These are phyloP conservation scores for Danio kyathit DNA, from an alignment of 2,797 vertebrate species.

Conservation along the genomic window DNA sequence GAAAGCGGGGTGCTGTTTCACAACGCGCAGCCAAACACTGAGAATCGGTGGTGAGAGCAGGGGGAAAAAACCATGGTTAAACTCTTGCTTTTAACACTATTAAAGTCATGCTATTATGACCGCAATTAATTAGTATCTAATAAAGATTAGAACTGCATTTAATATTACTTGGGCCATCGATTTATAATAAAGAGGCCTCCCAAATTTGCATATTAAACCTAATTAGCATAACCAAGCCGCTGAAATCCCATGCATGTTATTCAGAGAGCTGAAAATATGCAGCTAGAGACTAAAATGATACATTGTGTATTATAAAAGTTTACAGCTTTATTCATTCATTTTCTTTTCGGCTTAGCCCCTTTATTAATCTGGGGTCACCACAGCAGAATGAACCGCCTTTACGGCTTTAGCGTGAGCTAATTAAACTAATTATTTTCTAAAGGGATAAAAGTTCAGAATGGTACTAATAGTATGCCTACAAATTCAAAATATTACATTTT, in stretches of 20 bases:
- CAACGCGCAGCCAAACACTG: neutral
- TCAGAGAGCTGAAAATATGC: slow-evolving; percentile 71
- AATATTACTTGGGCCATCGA: slow-evolving; percentile 60
- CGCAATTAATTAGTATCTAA: slow-evolving; percentile 67
- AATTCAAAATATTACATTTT: neutral
- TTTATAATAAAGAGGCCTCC: slow-evolving; percentile 60
- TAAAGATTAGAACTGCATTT: slow-evolving; percentile 63
- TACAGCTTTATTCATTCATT: neutral
- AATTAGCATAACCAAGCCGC: slow-evolving; percentile 75
- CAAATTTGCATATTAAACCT: slow-evolving; percentile 65
- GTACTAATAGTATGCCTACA: neutral
- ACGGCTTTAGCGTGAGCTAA: neutral
- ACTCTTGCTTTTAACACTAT: slow-evolving; percentile 25
- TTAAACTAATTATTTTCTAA: slow-evolving; percentile 3
- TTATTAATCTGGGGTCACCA: too few species aligned
- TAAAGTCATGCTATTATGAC: slow-evolving; percentile 53
- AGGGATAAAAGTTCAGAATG: neutral
- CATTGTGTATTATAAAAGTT: neutral
- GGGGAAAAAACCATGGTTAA: neutral
- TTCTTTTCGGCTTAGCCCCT: too few species aligned
- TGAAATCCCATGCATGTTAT: slow-evolving; percentile 51
- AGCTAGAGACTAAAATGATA: slow-evolving; percentile 66
- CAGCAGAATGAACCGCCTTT: too few species aligned
- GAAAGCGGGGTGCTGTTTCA: slow-evolving; percentile 16
- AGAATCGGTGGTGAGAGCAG: neutral